Conservation (phyloP, 1,140 invertebrate genomes). For the Aphelenchoides besseyi region DNA sequence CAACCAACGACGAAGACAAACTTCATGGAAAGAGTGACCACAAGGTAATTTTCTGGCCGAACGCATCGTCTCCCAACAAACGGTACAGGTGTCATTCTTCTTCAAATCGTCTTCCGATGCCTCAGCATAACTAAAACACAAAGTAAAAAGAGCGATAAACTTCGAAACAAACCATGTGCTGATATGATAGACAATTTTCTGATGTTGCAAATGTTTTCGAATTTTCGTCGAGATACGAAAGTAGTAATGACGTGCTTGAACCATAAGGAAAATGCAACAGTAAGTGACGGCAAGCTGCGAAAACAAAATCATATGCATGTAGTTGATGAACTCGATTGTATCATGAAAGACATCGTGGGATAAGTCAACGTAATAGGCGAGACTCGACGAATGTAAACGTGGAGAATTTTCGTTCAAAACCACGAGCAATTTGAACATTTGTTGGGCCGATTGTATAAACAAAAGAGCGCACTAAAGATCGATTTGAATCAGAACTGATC, state of each 20-base stretch:
- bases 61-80: constrained; percentile 43
- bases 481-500: neutral
- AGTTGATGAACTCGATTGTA: constrained; percentile 43
- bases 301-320: constrained; percentile 47
- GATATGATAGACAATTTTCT: constrained; percentile 49
- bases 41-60: constrained; percentile 46
- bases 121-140: constrained; percentile 35
- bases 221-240: constrained; percentile 44
- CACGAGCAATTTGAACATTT: constrained; percentile 37
- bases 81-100: constrained; percentile 43
- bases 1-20: constrained; percentile 44
- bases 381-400: constrained; percentile 26
- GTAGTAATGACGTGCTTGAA: constrained; percentile 45
- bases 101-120: constrained; percentile 45
- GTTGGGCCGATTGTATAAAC: constrained; percentile 37
- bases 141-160: constrained; percentile 10
- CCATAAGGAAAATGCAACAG: constrained; percentile 39
- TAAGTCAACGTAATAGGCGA: constrained; percentile 38
- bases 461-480: constrained; percentile 35
- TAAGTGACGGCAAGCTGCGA: constrained; percentile 41
- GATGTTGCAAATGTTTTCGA: constrained; percentile 44
- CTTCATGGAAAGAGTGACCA: constrained; percentile 46
- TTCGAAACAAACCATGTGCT: constrained; percentile 37
- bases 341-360: constrained; percentile 41
- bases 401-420: constrained; percentile 32